Percentiles rank a stretch among this genome's conserved stretches.
Conservation (phyloP, 2,888 invertebrate species). For the Frankliniella fusca region DNA sequence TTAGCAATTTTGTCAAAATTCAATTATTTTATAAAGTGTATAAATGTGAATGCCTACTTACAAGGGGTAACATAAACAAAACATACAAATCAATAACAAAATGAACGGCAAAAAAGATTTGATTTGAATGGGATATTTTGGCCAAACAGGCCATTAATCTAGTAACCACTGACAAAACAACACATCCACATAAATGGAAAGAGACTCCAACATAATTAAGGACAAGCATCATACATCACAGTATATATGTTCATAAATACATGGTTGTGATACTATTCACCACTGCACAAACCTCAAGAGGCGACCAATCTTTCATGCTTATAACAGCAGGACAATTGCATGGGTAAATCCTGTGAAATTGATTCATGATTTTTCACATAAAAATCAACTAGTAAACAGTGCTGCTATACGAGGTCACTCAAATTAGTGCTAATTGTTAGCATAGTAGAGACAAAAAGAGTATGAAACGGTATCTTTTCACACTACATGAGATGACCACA, state of each 20-base stretch:
- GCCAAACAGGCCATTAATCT: not conserved
- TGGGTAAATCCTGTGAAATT: no score
- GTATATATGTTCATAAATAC: not conserved
- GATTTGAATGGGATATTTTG: not conserved
- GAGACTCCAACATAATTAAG: not conserved
- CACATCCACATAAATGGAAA: not conserved
- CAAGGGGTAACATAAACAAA: not conserved
- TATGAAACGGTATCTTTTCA: no score
- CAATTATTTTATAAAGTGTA: no score
- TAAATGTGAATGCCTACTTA: not conserved
- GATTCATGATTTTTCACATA: no score
- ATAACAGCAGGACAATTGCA: no score
- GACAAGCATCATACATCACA: slow-evolving; percentile 9
- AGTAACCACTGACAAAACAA: not conserved
- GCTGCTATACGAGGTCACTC: no score
- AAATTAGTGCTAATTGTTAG: no score
- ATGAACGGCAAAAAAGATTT: not conserved
- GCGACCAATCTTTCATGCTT: no score
- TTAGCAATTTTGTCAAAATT: no score
- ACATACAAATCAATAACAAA: not conserved
- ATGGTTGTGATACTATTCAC: not conserved
- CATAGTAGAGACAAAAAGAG: no score
- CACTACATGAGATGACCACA: no score
- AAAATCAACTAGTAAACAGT: no score
- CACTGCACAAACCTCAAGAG: not conserved